phyloP scores from a whole-genome alignment of 2,888 invertebrate species.

The Nomada goodeniana region DNA sequence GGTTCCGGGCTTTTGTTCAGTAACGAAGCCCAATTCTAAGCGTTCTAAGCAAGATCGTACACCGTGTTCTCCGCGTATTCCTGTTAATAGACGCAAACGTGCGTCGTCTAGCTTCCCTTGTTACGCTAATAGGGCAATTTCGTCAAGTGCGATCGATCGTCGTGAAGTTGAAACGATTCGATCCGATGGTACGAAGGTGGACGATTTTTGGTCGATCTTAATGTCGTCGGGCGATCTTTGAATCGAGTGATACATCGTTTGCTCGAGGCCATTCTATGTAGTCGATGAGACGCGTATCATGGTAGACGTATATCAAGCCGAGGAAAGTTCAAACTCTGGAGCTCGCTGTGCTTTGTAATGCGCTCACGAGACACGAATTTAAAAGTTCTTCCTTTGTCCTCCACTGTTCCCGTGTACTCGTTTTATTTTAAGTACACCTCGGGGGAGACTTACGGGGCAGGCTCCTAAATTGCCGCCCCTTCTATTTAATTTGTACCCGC shows the following conservation, averaged over 20 bases:
- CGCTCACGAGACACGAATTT: neutral
- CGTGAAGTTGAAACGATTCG: neutral
- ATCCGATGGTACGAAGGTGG: neutral
- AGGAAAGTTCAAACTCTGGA: conserved; percentile 1
- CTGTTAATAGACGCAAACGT: conserved; percentile 27
- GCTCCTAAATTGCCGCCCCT: no score
- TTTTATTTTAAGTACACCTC: neutral
- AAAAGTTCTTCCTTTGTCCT: neutral
- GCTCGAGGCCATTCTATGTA: conserved; percentile 1
- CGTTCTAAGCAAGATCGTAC: conserved; percentile 17
- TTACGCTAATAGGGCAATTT: neutral
- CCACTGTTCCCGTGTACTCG: neutral
- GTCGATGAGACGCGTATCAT: conserved; percentile 18
- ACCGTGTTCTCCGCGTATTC: conserved; percentile 9
- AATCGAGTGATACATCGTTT: conserved; percentile 23
- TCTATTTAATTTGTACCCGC: no score
- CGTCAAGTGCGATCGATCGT: neutral
- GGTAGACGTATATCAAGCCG: conserved; percentile 22
- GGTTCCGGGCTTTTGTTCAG: conserved; percentile 43
- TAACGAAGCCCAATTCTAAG: conserved; percentile 45
- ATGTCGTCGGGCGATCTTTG: conserved; percentile 20
- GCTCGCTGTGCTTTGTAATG: neutral
- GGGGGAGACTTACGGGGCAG: neutral
- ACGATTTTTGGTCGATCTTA: conserved; percentile 25
- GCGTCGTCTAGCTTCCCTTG: neutral